These are phyloP conservation scores for Drosophila biarmipes DNA, from an alignment of 1,140 invertebrate species.

Conservation along the genomic window DNA sequence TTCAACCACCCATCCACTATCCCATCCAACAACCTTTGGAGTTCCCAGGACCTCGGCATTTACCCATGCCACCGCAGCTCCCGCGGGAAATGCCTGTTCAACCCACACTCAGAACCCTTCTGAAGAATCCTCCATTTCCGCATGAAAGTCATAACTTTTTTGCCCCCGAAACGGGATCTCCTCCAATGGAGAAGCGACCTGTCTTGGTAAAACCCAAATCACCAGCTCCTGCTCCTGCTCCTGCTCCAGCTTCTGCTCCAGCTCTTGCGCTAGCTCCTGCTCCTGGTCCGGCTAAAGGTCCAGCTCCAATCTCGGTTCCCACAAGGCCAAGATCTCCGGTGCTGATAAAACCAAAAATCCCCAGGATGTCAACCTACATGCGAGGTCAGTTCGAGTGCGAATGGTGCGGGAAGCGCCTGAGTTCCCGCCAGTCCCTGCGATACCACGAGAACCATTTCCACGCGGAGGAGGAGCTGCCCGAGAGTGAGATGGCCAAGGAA, in stretches of 20 bases:
- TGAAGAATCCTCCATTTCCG: background rate
- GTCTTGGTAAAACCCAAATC: background rate
- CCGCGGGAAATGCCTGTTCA: background rate
- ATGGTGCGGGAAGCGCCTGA: slow-evolving; percentile 16
- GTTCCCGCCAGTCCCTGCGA: slow-evolving; percentile 15
- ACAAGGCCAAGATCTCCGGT: background rate
- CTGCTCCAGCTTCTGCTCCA: too few species aligned
- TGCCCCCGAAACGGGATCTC: background rate
- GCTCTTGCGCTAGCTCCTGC: too few species aligned
- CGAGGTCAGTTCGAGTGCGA: slow-evolving; percentile 10
- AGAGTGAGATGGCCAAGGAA: background rate
- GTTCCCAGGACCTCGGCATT: background rate
- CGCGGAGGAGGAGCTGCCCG: background rate
- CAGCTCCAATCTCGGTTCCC: background rate
- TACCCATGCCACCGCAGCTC: background rate
- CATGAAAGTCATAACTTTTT: background rate
- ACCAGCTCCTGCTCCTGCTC: background rate
- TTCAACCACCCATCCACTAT: slow-evolving; percentile 2
- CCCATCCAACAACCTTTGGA: background rate
- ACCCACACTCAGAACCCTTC: background rate
- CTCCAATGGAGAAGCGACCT: background rate
- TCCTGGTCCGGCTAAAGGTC: too few species aligned
- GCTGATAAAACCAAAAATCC: background rate
- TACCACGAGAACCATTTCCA: slow-evolving; percentile 21
- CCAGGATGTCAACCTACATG: too few species aligned